Percentiles rank a stretch among this genome's conserved stretches.
These are phyloP conservation scores for Microctonus hyperodae DNA, from an alignment of 2,888 invertebrate genomes.

Conservation along the genomic window DNA sequence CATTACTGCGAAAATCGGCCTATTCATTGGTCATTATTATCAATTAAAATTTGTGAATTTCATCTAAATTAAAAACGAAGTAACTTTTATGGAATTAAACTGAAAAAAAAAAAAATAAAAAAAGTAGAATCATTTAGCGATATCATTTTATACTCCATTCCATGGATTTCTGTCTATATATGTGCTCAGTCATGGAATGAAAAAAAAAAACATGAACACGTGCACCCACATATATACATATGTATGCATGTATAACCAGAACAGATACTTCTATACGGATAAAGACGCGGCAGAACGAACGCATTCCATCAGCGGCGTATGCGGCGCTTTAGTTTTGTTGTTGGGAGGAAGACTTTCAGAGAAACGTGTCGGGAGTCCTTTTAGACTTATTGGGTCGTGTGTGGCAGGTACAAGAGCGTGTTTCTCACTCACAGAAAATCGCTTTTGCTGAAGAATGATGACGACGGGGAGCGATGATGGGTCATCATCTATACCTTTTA, in stretches of 20 bases:
- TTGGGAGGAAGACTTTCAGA: conserved; percentile 10
- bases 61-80: neutral
- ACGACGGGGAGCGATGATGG: neutral
- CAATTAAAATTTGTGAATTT: neutral
- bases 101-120: no score
- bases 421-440: neutral
- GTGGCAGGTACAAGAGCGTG: neutral
- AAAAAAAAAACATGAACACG: conserved; percentile 15
- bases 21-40: conserved; percentile 24
- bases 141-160: neutral
- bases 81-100: no score
- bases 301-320: conserved; percentile 15
- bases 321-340: conserved; percentile 7
- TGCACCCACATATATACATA: conserved; percentile 17
- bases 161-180: neutral
- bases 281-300: neutral
- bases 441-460: neutral
- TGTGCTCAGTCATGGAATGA: neutral
- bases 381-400: conserved; percentile 1
- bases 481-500: neutral
- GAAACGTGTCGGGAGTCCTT: conserved; percentile 10
- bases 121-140: neutral
- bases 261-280: neutral
- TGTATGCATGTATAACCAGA: neutral
- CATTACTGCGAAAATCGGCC: conserved; percentile 20